phyloP scores from a whole-genome alignment of 2,113 vertebrate species.

The Rostratula benghalensis region DNA sequence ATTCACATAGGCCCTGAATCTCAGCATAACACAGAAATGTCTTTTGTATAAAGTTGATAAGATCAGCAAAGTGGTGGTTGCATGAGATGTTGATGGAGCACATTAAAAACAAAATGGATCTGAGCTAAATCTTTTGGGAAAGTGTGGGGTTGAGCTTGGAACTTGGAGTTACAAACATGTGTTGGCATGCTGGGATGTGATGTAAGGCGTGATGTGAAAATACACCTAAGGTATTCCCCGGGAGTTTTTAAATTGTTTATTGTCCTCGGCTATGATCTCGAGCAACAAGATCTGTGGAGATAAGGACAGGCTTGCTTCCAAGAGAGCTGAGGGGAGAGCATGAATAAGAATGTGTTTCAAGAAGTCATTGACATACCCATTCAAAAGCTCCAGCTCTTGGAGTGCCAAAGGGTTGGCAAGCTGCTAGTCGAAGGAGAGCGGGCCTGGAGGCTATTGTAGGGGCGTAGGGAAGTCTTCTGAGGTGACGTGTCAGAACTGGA shows the following conservation, averaged over 20 bases:
- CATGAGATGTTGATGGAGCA: accelerated
- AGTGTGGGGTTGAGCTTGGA: background rate
- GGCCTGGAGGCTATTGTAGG: background rate
- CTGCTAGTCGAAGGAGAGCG: background rate
- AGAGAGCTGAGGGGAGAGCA: background rate
- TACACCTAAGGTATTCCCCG: background rate
- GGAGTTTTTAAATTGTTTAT: background rate
- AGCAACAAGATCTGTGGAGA: background rate
- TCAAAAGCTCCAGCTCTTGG: background rate
- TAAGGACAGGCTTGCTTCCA: background rate
- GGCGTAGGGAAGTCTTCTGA: background rate
- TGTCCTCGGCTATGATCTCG: background rate
- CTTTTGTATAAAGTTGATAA: background rate
- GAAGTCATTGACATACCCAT: background rate
- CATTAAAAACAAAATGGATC: background rate
- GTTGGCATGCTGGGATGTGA: background rate
- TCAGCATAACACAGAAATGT: background rate
- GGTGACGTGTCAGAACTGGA: background rate
- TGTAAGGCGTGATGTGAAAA: background rate
- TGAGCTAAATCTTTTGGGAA: background rate
- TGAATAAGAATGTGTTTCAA: background rate
- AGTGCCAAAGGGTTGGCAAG: background rate
- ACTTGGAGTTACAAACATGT: background rate
- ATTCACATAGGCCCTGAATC: background rate
- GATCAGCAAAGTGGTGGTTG: background rate